phyloP scores from a whole-genome alignment of 37 sponge, comb jelly and placozoan species.

The Ianthella basta region DNA sequence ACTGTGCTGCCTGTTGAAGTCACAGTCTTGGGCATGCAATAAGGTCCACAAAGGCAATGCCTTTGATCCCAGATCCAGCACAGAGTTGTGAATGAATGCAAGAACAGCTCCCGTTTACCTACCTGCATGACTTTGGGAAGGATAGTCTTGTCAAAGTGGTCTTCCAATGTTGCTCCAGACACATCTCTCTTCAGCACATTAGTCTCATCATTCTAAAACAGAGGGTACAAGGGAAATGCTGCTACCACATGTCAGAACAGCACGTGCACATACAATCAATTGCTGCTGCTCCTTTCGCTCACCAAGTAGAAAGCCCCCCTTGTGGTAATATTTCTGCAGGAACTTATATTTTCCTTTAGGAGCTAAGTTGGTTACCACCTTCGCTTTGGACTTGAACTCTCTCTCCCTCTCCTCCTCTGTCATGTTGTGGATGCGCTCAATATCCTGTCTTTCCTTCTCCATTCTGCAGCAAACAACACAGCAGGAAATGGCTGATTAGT shows the following conservation, averaged over 20 bases:
- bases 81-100: no score
- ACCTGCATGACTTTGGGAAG: constrained; percentile 99
- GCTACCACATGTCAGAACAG: no score
- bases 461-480: constrained; percentile 32
- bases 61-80: no score
- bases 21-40: no score
- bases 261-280: no score
- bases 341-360: constrained; percentile 95
- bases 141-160: constrained; percentile 98
- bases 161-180: constrained; percentile 93
- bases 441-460: constrained; percentile 83
- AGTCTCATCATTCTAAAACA: constrained; percentile 58
- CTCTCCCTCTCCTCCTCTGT: constrained; percentile 87
- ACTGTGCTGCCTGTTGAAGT: no score
- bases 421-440: constrained; percentile 89
- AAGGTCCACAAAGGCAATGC: no score
- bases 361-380: constrained; percentile 73
- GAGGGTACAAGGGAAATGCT: background rate
- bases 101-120: background rate
- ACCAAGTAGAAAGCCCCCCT: constrained; percentile 96
- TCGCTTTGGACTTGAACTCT: constrained; percentile 69
- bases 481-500: background rate
- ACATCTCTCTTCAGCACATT: constrained; percentile 71
- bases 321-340: constrained; percentile 99
- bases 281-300: background rate